Evolutionary conservation across 2,113 vertebrate species (phyloP).

Genomic region (Vidua macroura): DNA sequence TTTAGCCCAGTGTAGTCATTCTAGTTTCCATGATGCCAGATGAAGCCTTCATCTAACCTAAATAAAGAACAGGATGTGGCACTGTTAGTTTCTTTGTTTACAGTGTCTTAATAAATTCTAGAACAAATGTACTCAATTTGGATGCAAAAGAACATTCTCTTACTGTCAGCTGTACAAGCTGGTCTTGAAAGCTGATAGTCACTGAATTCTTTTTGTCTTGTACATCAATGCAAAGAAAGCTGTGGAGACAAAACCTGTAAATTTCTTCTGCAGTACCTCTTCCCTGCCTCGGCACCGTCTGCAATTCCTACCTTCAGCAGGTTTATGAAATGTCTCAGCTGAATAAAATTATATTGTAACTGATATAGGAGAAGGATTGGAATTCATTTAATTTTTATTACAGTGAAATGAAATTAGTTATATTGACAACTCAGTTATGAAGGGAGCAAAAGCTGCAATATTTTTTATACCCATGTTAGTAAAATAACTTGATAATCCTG

Average conservation of each 20-base stretch:
- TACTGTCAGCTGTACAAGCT: constrained; percentile 19
- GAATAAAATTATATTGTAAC: constrained; percentile 37
- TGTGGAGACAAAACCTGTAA: neutral
- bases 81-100: constrained; percentile 34
- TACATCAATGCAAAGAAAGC: neutral
- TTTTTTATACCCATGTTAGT: neutral
- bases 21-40: neutral
- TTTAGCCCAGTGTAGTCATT: neutral
- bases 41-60: neutral
- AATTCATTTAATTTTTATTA: constrained; percentile 39
- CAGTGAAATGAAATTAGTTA: constrained; percentile 33
- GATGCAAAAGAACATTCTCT: constrained; percentile 34
- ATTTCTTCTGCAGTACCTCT: neutral
- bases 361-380: neutral
- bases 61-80: constrained; percentile 45
- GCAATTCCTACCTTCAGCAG: constrained; percentile 23
- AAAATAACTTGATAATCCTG: neutral
- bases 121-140: constrained; percentile 37
- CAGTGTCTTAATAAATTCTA: constrained; percentile 14
- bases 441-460: neutral
- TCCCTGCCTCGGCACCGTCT: neutral
- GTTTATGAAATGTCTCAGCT: constrained; percentile 42
- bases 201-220: neutral
- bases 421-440: constrained; percentile 25
- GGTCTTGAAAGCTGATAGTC: neutral